A percentile compares a stretch with the other conserved stretches of the same genome.
Conservation (phyloP, 2,888 invertebrate species). For the Drosophila pegasa region DNA sequence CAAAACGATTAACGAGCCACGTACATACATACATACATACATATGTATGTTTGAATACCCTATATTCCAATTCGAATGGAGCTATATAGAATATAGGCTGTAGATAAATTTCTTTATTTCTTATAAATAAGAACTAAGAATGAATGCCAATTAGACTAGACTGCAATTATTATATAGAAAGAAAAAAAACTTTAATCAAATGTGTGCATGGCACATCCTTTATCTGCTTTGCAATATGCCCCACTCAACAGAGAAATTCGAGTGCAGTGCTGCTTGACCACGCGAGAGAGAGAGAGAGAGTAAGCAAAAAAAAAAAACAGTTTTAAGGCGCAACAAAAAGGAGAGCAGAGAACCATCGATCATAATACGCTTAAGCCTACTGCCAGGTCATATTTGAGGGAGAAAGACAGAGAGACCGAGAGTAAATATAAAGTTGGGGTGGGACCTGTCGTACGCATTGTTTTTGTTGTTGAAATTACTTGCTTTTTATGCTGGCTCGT, state of each 20-base stretch:
- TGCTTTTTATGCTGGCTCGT: too few relatives aligned
- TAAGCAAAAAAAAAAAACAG: not conserved
- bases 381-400: not conserved
- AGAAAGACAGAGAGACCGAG: not conserved
- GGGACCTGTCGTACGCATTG: not conserved
- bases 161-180: too few relatives aligned
- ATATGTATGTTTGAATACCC: conserved; percentile 11
- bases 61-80: not conserved
- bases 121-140: too few relatives aligned
- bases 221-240: not conserved
- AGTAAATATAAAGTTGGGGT: not conserved
- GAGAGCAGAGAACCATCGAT: not conserved
- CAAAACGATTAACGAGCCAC: conserved; percentile 31
- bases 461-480: not conserved
- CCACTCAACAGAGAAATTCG: not conserved
- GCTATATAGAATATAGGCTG: not conserved
- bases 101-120: not conserved
- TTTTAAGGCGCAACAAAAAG: not conserved
- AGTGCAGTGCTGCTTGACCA: not conserved
- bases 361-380: not conserved
- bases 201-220: too few relatives aligned
- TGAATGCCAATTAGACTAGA: too few relatives aligned
- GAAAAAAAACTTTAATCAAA: too few relatives aligned
- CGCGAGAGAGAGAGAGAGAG: not conserved
- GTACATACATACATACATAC: conserved; percentile 26